A percentile compares a stretch with the other conserved stretches of the same genome.
Conservation (phyloP, 2,797 vertebrate genomes). For the Enteromius fasciolatus region DNA sequence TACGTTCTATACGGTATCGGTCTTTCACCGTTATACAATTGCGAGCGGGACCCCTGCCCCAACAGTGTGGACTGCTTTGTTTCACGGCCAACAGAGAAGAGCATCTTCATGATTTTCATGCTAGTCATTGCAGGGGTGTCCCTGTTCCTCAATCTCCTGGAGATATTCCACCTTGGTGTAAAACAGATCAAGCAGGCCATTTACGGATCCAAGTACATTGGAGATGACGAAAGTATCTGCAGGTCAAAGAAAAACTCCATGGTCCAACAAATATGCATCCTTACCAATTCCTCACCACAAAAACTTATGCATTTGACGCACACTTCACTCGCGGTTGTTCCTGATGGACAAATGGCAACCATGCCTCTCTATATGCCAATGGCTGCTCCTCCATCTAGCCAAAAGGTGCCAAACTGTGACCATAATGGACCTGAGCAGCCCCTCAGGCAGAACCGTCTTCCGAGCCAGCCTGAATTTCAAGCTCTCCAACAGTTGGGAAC, state of each 20-base stretch:
- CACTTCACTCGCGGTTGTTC: constrained; percentile 63
- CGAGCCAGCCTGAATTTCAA: constrained; percentile 68
- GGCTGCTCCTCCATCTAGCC: constrained; percentile 51
- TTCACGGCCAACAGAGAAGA: constrained; percentile 94
- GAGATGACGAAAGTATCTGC: constrained; percentile 78
- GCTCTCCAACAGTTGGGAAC: constrained; percentile 65
- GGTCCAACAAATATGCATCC: constrained; percentile 76
- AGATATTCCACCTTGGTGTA: constrained; percentile 90
- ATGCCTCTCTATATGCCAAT: constrained; percentile 61
- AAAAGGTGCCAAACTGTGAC: constrained; percentile 46
- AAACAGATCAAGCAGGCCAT: constrained; percentile 86
- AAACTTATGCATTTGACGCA: constrained; percentile 74
- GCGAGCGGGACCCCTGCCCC: constrained; percentile 87
- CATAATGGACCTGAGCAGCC: constrained; percentile 62
- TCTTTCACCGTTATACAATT: constrained; percentile 89
- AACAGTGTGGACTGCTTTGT: constrained; percentile 95
- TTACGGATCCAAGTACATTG: constrained; percentile 70
- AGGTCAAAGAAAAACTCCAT: constrained; percentile 85
- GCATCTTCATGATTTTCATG: constrained; percentile 96
- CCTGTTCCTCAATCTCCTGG: constrained; percentile 88
- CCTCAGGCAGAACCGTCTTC: constrained; percentile 60
- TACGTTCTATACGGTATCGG: constrained; percentile 90
- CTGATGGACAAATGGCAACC: constrained; percentile 67
- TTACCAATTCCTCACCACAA: constrained; percentile 77
- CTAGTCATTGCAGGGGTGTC: constrained; percentile 89